A percentile compares a stretch with the other conserved stretches of the same genome.
These are phyloP conservation scores for Brenthis ino DNA, from an alignment of 2,888 invertebrate genomes.

Conservation along the genomic window DNA sequence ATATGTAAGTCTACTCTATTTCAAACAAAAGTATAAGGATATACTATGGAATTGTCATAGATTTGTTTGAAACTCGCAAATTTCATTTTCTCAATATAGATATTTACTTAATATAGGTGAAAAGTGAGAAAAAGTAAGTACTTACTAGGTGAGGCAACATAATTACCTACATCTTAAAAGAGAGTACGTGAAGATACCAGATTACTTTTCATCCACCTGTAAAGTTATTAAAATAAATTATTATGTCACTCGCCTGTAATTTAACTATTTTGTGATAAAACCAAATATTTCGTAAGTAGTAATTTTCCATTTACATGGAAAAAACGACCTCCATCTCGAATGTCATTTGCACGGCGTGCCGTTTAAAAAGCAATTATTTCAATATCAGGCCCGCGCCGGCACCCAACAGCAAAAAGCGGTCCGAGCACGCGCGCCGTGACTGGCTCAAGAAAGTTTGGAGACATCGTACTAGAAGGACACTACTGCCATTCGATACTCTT, in stretches of 20 bases:
- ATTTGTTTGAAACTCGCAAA: no score
- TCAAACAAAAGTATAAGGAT: no score
- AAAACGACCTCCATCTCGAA: constrained; percentile 82
- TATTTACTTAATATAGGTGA: no score
- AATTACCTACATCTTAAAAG: no score
- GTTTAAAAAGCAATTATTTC: constrained; percentile 82
- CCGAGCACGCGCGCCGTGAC: constrained; percentile 76
- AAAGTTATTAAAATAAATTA: background rate
- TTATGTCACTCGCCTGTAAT: constrained; percentile 1
- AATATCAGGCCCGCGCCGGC: constrained; percentile 73
- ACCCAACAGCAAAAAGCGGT: constrained; percentile 66
- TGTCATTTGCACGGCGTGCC: constrained; percentile 81
- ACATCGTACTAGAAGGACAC: constrained; percentile 60
- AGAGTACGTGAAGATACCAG: no score
- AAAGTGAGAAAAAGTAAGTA: no score
- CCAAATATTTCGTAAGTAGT: constrained; percentile 72
- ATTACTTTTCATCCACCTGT: no score
- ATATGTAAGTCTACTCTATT: no score
- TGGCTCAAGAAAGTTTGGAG: constrained; percentile 68
- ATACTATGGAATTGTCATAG: no score
- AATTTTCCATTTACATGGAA: constrained; percentile 74
- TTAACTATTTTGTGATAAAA: constrained; percentile 50
- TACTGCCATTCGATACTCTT: constrained; percentile 28
- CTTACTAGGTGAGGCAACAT: no score
- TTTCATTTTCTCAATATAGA: no score